Base-by-base conservation (phyloP, 1,140 invertebrate species). In the Listronotus oregonensis region DNA sequence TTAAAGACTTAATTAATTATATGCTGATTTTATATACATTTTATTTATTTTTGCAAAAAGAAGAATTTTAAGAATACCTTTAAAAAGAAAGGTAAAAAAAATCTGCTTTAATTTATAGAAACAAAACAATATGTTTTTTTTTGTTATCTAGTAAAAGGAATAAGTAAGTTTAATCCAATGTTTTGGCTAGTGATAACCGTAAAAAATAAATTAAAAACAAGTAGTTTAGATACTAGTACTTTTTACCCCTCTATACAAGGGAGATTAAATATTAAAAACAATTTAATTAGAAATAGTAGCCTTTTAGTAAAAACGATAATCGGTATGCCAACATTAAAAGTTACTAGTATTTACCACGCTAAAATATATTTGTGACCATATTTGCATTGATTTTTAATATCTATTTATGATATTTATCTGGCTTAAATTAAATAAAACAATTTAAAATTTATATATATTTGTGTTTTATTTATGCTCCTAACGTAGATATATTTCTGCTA, bases 161-260 rank as follows among this genome's bases (percentile, higher is more conserved):
- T 14, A 2, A 21, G 11, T 12, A 17, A 14, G 14, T 43, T 54
- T 18, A n/a, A 5, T 18, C 34, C 12, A 66, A 50, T 51, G 52
- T 40, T 70, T 71, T 64, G 71, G 69, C 71, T 71, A 72, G 71
- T 72, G 71, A 72, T 59, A 65, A 8, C 42, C 12, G 39, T 64
- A 59, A 37, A 32, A 27, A 54, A 3, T n/a, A 17, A 52, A 6
- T 14, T 7, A 50, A 55, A 52, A 31, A 42, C 39, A 64, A 63
- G 64, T 47, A 71, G 59, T 57, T 58, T 71, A 72, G 71, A 67
- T 72, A 64, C 67, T 71, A 72, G 71, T 63, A 59, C 52, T 64
- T 69, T 52, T 55, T 12, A 31, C 32, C 69, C 71, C 71, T 72
- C 69, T 71, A 71, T 72, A 72, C 71, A 72, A 72, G 71, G 71